phyloP scores from a whole-genome alignment of 2,113 vertebrate genomes.

The Monarcha castaneiventris region DNA sequence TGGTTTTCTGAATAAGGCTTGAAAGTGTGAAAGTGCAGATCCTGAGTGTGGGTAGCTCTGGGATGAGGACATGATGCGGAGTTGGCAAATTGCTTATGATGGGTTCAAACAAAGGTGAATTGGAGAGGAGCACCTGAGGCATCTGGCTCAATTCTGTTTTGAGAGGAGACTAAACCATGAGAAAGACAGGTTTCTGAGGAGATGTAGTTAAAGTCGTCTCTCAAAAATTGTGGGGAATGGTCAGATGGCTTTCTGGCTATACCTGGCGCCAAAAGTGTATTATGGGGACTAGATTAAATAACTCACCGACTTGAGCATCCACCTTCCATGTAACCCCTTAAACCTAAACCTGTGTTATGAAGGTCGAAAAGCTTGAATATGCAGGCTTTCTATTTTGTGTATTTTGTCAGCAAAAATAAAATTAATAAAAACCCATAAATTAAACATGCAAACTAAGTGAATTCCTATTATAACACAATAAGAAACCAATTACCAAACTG shows the following conservation, averaged over 20 bases:
- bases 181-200: neutral
- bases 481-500: neutral
- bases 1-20: neutral
- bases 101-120: rapidly evolving
- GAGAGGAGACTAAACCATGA: neutral
- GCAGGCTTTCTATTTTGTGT: neutral
- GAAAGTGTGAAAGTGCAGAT: neutral
- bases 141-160: neutral
- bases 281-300: neutral
- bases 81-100: neutral
- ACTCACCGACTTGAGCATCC: neutral
- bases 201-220: neutral
- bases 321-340: neutral
- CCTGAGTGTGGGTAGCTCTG: neutral
- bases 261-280: neutral
- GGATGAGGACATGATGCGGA: neutral
- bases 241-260: neutral
- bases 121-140: neutral
- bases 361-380: neutral
- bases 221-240: neutral
- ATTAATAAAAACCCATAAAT: neutral
- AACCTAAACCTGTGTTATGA: neutral
- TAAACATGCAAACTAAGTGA: neutral
- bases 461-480: neutral
- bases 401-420: neutral